phyloP scores from a whole-genome alignment of 2,797 vertebrate species.

The Lateolabrax maculatus region DNA sequence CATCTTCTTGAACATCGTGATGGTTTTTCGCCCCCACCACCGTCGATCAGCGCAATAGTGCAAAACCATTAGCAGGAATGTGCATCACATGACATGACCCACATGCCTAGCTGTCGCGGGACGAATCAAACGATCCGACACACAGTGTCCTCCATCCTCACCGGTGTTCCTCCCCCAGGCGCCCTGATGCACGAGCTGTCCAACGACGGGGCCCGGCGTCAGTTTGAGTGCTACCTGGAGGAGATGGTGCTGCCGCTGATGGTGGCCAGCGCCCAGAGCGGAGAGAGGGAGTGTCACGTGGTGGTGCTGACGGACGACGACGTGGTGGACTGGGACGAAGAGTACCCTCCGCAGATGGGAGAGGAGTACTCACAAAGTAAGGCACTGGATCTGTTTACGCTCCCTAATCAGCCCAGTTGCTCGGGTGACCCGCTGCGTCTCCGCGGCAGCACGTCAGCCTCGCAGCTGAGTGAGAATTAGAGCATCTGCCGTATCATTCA shows the following conservation, averaged over 20 bases:
- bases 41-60: too few relatives aligned
- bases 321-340: constrained; percentile 99
- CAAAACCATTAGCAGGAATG: too few relatives aligned
- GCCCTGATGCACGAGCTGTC: constrained; percentile 99
- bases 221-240: constrained; percentile 98
- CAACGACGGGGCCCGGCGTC: constrained; percentile 95
- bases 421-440: background rate
- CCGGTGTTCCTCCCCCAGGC: constrained; percentile 79
- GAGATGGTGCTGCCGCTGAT: constrained; percentile 99
- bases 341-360: constrained; percentile 99
- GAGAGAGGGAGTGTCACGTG: constrained; percentile 97
- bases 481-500: too few relatives aligned
- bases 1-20: too few relatives aligned
- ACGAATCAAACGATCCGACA: too few relatives aligned
- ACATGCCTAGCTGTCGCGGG: too few relatives aligned
- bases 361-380: constrained; percentile 99
- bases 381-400: constrained; percentile 6
- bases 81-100: background rate
- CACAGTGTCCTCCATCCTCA: too few relatives aligned
- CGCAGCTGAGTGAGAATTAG: background rate
- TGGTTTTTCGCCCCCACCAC: too few relatives aligned
- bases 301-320: constrained; percentile 98
- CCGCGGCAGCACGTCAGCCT: background rate
- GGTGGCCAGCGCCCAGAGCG: constrained; percentile 97
- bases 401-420: background rate